Base-by-base conservation (phyloP, 1,140 invertebrate genomes). In the Drosophila ironensis region DNA sequence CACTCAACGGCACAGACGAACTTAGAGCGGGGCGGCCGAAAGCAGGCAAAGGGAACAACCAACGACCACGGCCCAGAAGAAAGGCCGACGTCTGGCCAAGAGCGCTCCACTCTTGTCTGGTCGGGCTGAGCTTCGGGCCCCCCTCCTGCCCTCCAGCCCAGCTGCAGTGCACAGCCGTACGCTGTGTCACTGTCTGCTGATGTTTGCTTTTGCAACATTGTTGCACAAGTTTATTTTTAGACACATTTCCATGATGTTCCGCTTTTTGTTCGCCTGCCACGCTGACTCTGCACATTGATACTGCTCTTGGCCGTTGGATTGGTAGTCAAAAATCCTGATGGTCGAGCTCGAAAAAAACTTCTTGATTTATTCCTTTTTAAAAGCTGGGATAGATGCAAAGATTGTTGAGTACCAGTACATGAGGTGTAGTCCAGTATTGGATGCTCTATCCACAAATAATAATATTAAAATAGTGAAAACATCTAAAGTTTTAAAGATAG, bases 201-300 rank as follows among this genome's bases (percentile, higher is more conserved):
- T 81, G 77, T 81, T 81, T 82, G 78, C 50, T 78, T 84, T 84
- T 61, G 78, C 78, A 84, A 82, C 69, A 78, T 84, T 84, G 78
- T 82, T 84, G 78, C 73, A 70, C 47, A 80, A 66, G 76, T 80
- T 84, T 82, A 78, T 84, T 82, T 82, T 82, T 78, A 84, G 73
- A 47, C 64, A 66, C 64, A 84, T 66, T 77, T 84, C 78, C 73
- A 84, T 67, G 73, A 67, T 84, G 73, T 70, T 82, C 50, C 61
- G 54, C 47, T 68, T 57, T 54, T 50, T 41, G 24, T 48, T 17
- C 28, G 38, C 63, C 28, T 53, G 35, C 68, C 46, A 57, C 42
- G 52, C 48, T 53, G 60, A 71, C 54, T 50, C 50, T 63, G 76
- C 63, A 82, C 76, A 82, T 68, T 70, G 66, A 37, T 44, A 24